Base-by-base conservation (phyloP, 2,113 vertebrate genomes). In the Passer montanus region DNA sequence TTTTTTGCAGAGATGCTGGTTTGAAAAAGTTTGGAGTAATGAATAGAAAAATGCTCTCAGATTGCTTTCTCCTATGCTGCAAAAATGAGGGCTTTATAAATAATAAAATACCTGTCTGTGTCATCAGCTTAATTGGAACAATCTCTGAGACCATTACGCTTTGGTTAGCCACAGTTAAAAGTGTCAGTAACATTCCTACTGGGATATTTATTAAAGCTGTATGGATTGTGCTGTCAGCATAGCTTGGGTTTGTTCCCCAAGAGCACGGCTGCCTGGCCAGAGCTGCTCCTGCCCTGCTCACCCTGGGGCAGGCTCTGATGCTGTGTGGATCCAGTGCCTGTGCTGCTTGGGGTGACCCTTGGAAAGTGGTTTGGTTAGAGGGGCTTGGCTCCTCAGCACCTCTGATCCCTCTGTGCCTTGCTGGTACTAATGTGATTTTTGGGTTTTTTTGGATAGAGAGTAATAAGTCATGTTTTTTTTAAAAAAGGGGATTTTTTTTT, bases 401-500 rank as follows among this genome's bases (percentile, higher is more conserved):
- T 62, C 44, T 4, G 23, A 16, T 5, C 1, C 0, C 58, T 53
- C 17, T 0, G 1, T 28, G n/a, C 21, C 23, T 66, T 28, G 12
- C 13, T 58, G 47, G 26, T 50, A 14, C 28, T 79, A 28, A 33
- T 81, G 44, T 16, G 16, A 2, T 66, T 28, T 43, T 19, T 56
- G 21, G 13, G 16, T n/a, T 58, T 41, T 26, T 80, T 53, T 17
- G 30, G 41, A 14, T 14, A n/a, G 3, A 46, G 56, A 46, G 41
- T 16, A 31, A 1, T 44, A 37, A 69, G 11, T 24, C 0, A 0
- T 75, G 52, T 62, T 73, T 49, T 27, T 0, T 10, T 56, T 44
- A 76, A 49, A 49, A 27, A 47, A 75, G 0, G 0, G 0, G 35
- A 37, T 37, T 37, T 2, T 1, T 53, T 79, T 3, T 1, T 58